Base-by-base conservation (phyloP, 2,888 invertebrate species). In the Drosophila peninsularis region DNA sequence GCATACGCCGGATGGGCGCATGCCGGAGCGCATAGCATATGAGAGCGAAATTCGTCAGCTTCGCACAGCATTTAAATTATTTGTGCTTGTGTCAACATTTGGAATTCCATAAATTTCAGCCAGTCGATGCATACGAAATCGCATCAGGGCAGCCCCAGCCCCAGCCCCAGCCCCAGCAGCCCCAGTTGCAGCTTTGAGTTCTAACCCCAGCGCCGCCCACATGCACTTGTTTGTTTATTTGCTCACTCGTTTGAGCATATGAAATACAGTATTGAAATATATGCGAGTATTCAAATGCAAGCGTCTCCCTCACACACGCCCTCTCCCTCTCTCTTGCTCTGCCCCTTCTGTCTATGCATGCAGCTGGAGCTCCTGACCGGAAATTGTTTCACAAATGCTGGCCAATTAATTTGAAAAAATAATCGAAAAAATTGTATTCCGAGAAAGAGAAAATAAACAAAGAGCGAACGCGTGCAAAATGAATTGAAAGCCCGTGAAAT, bases 71-170 rank as follows among this genome's bases (percentile, higher is more conserved):
- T 85, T 83, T 87, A 71, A 83, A 83, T 83, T 82, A 84, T 84
- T 88, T 80, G 85, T 68, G 77, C 65, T 74, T 88, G 80, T 85
- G 83, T 85, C 83, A 85, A 88, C 88, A 84, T 85, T 82, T 73
- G 61, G 52, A 57, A 85, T 79, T 82, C 80, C 82, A 84, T 88
- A 88, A 85, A 84, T 85, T 85, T 82, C 66, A 37, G 49, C 53
- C 71, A 67, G 39, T 67, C 70, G 71, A 72, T 75, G 82, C 74
- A 71, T 71, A 41, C 62, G n/a, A 64, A 58, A 67, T 76, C 62
- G 47, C 78, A 73, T 49, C 56, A 63, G 61, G 44, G 50, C 41
- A 41, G 44, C 24, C 10, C 9, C 6, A 2, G 5, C 34, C 5
- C 10, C 21, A 3, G 19, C 21, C 34, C 36, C 27, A 30, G 27